Conservation (phyloP, 92 coral and sea anemone genomes). For the Chrysogorgia sp. region DNA sequence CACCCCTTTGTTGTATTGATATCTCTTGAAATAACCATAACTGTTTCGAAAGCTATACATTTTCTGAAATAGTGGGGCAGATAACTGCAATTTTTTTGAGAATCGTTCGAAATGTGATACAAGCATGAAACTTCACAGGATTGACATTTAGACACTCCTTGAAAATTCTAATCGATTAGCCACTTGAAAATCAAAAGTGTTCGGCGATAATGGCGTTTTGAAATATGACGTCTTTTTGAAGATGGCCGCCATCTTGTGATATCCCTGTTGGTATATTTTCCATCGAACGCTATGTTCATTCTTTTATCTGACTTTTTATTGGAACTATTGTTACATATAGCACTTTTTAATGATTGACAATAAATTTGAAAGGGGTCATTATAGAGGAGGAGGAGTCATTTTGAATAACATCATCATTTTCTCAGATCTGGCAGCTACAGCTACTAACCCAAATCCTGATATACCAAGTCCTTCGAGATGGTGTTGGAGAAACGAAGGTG, state of each 20-base stretch:
- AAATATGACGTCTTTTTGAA: slow-evolving; percentile 26
- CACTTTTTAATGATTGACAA: background rate
- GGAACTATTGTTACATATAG: slow-evolving; percentile 27
- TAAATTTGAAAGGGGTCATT: background rate
- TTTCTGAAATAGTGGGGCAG: slow-evolving; percentile 43
- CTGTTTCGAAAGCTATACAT: too few relatives aligned
- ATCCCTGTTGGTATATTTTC: too few relatives aligned
- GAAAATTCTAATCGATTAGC: slow-evolving; percentile 24
- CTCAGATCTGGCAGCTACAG: slow-evolving; percentile 54
- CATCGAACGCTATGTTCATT: too few relatives aligned
- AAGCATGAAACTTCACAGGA: slow-evolving; percentile 37
- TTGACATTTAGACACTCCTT: slow-evolving; percentile 30
- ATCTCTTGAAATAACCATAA: too few relatives aligned
- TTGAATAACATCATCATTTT: slow-evolving; percentile 13
- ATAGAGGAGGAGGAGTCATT: slow-evolving; percentile 11
- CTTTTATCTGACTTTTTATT: background rate
- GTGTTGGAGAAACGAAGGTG: slow-evolving; percentile 39
- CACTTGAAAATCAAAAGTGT: slow-evolving; percentile 30
- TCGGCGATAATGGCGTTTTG: slow-evolving; percentile 23
- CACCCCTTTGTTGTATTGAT: too few relatives aligned
- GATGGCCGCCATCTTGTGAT: background rate
- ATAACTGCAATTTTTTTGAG: slow-evolving; percentile 20
- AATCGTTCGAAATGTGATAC: slow-evolving; percentile 21
- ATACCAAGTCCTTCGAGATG: slow-evolving; percentile 49
- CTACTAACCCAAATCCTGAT: slow-evolving; percentile 50